Conservation (phyloP, 2,797 vertebrate species). For the Parotocinclus haroldoi region DNA sequence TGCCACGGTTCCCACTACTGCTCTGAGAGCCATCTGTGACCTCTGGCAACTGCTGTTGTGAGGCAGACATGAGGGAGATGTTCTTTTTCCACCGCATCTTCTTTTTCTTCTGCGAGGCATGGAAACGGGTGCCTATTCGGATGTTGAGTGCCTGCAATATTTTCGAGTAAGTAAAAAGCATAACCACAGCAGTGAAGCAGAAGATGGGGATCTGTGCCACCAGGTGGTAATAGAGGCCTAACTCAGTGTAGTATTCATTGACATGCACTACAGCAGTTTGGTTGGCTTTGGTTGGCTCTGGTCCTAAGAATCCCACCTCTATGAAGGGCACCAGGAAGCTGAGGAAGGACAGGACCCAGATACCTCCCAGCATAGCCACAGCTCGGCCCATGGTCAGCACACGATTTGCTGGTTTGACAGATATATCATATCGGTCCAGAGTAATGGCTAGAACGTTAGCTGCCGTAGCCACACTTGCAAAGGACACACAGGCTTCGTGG, state of each 20-base stretch:
- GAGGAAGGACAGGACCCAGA: slow-evolving; percentile 89
- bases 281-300: slow-evolving; percentile 62
- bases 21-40: slow-evolving; percentile 81
- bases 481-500: slow-evolving; percentile 93
- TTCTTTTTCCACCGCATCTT: slow-evolving; percentile 87
- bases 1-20: slow-evolving; percentile 72
- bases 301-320: slow-evolving; percentile 88
- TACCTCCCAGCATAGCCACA: slow-evolving; percentile 81
- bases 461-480: slow-evolving; percentile 89
- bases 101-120: slow-evolving; percentile 93
- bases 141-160: slow-evolving; percentile 98
- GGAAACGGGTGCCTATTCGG: slow-evolving; percentile 94
- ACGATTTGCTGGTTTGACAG: slow-evolving; percentile 89
- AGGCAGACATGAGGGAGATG: slow-evolving; percentile 82
- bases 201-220: slow-evolving; percentile 97
- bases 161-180: slow-evolving; percentile 96
- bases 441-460: slow-evolving; percentile 93
- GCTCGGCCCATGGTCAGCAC: slow-evolving; percentile 90
- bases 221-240: slow-evolving; percentile 95
- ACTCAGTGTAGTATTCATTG: slow-evolving; percentile 89
- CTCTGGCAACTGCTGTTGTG: slow-evolving; percentile 65
- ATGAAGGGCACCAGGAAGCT: slow-evolving; percentile 94
- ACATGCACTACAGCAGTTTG: slow-evolving; percentile 78
- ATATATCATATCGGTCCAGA: slow-evolving; percentile 92
- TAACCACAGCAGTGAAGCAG: slow-evolving; percentile 92